These are phyloP conservation scores for Setipinna tenuifilis DNA, from an alignment of 2,797 vertebrate genomes.

Conservation along the genomic window DNA sequence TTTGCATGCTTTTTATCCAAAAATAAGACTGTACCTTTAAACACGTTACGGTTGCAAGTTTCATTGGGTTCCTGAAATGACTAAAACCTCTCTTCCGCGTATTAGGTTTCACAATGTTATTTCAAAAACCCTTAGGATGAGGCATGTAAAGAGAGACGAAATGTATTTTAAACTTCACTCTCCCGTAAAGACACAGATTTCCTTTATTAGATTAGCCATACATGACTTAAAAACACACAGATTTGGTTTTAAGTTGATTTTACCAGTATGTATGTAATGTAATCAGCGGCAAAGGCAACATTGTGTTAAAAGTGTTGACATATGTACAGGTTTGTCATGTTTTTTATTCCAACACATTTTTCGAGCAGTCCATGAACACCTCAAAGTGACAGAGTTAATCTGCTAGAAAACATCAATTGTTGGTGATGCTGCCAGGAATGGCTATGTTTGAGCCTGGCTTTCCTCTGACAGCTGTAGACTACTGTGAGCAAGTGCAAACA, in stretches of 20 bases:
- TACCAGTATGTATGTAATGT: not conserved
- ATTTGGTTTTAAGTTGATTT: conserved; percentile 20
- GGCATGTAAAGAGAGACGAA: not conserved
- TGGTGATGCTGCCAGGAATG: not conserved
- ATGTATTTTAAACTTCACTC: conserved; percentile 7
- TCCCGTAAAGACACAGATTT: not conserved
- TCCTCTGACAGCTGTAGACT: not conserved
- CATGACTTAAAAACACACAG: not conserved
- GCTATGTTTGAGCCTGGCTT: not conserved
- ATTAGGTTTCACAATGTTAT: not conserved
- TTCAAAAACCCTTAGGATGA: not conserved
- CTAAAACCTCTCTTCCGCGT: not conserved
- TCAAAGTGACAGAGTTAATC: conserved; percentile 33
- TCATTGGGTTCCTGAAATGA: not conserved
- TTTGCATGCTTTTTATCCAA: not conserved
- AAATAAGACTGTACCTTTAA: not conserved
- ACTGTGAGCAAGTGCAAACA: not conserved
- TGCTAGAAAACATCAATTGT: conserved; percentile 41
- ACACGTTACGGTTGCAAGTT: not conserved
- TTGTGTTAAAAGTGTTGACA: conserved; percentile 66
- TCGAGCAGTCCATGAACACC: conserved; percentile 46
- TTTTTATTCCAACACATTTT: conserved; percentile 50
- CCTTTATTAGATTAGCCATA: not conserved
- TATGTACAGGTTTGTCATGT: conserved; percentile 62
- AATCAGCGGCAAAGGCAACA: not conserved